Evolutionary conservation across 2,888 invertebrate genomes (phyloP).

Genomic region (Napeogenes inachia): DNA sequence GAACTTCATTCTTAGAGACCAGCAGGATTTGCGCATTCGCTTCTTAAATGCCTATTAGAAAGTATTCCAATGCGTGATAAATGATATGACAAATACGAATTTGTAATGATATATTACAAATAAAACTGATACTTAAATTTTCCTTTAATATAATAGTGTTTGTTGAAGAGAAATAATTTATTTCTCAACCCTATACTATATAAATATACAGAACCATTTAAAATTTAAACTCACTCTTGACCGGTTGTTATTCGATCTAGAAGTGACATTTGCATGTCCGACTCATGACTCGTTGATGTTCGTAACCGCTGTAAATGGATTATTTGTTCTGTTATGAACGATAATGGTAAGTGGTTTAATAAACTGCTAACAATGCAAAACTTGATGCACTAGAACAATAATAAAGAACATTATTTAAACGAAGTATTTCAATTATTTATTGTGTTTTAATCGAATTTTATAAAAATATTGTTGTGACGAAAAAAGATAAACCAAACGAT

Average conservation of each 20-base stretch:
- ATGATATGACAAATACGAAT: not conserved
- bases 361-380: conserved; percentile 4
- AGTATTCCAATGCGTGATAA: no score
- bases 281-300: conserved; percentile 14
- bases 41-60: no score
- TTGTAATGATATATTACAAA: not conserved
- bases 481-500: no score
- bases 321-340: conserved; percentile 8
- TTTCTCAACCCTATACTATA: no score
- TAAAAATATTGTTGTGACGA: no score
- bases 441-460: no score
- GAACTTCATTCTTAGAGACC: conserved; percentile 3
- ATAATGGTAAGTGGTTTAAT: conserved; percentile 7
- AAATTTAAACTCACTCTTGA: not conserved
- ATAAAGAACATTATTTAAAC: no score
- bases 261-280: conserved; percentile 29
- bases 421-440: no score
- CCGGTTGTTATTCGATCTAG: conserved; percentile 7
- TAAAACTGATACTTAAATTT: not conserved
- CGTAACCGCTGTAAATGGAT: conserved; percentile 17
- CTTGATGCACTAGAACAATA: not conserved
- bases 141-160: not conserved
- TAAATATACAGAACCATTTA: no score
- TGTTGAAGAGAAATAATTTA: not conserved
- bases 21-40: not conserved